phyloP scores from a whole-genome alignment of 2,888 invertebrate genomes.

The Dendrolimus pini region DNA sequence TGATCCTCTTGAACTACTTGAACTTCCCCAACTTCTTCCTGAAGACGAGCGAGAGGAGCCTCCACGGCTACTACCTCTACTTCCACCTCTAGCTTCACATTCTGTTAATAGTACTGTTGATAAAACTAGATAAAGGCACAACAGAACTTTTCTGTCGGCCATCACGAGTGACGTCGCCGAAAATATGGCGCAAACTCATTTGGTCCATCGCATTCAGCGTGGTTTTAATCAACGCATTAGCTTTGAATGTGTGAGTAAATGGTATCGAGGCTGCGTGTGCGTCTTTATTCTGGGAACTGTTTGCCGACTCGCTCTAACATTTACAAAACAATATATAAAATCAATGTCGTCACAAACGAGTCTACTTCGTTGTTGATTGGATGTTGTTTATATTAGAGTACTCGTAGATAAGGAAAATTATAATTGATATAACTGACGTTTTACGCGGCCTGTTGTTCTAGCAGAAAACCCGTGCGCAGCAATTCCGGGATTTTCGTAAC shows the following conservation, averaged over 20 bases:
- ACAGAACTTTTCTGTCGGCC: constrained; percentile 46
- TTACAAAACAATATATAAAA: constrained; percentile 16
- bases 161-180: constrained; percentile 28
- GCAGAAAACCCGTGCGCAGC: too few relatives aligned
- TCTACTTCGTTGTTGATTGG: too few relatives aligned
- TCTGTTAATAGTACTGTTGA: constrained; percentile 31
- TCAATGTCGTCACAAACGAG: too few relatives aligned
- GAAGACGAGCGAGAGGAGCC: constrained; percentile 18
- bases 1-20: constrained; percentile 8
- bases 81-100: constrained; percentile 25
- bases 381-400: too few relatives aligned
- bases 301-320: constrained; percentile 20
- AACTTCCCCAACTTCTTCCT: constrained; percentile 14
- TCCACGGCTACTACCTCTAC: constrained; percentile 21
- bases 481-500: too few relatives aligned
- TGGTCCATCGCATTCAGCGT: constrained; percentile 18
- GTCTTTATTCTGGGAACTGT: constrained; percentile 20
- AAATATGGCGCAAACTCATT: constrained; percentile 23
- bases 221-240: constrained; percentile 25
- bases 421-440: too few relatives aligned
- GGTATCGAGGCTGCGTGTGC: constrained; percentile 2
- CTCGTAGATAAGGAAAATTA: too few relatives aligned
- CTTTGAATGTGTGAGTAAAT: constrained; percentile 22
- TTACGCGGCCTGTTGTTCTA: too few relatives aligned
- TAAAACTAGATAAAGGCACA: constrained; percentile 44